phyloP scores from a whole-genome alignment of 2,888 invertebrate species.

The Chloroclysta siterata region DNA sequence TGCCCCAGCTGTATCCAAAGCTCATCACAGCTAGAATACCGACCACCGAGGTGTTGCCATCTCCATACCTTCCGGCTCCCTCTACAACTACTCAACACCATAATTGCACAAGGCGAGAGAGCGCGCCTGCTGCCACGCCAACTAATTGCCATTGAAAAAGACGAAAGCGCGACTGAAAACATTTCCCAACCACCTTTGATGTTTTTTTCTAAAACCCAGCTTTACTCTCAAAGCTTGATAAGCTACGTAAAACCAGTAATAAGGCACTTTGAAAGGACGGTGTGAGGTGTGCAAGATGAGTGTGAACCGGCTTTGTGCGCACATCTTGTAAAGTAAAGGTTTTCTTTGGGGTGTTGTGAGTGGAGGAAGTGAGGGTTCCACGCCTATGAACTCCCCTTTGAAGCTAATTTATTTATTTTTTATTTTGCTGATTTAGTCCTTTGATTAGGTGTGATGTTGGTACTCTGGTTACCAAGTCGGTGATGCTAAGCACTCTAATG shows the following conservation, averaged over 20 bases:
- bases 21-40: background rate
- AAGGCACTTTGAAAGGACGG: conserved; percentile 79
- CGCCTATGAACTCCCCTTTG: conserved; percentile 41
- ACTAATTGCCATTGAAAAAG: conserved; percentile 87
- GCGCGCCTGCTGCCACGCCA: conserved; percentile 73
- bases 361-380: conserved; percentile 41
- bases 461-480: background rate
- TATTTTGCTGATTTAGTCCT: conserved; percentile 33
- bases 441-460: conserved; percentile 33
- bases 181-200: conserved; percentile 77
- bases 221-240: conserved; percentile 76
- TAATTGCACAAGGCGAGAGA: conserved; percentile 79
- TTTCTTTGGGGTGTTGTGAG: conserved; percentile 58
- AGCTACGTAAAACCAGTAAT: conserved; percentile 77
- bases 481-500: background rate
- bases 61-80: conserved; percentile 39
- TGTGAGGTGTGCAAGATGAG: conserved; percentile 71
- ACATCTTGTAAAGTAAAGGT: conserved; percentile 56
- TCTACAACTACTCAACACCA: conserved; percentile 64
- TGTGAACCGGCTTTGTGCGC: conserved; percentile 59
- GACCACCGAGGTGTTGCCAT: conserved; percentile 35
- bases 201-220: conserved; percentile 70
- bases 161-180: conserved; percentile 83
- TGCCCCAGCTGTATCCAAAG: background rate
- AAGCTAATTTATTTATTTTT: conserved; percentile 55